Base-by-base conservation (phyloP, 2,113 vertebrate species). In the Sciurus niger region DNA sequence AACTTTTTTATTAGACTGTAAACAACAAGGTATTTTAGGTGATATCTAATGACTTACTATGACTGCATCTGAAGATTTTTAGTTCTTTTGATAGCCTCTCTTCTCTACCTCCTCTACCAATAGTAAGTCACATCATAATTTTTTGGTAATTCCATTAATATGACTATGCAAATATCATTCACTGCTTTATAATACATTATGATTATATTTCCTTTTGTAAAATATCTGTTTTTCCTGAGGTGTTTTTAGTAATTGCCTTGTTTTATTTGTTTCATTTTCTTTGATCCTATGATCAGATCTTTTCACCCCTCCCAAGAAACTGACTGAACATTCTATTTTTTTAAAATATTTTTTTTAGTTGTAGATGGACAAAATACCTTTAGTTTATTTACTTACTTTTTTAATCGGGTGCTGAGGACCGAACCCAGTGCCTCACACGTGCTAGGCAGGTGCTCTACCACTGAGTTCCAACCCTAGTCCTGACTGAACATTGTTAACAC, bases 261-360 rank as follows among this genome's bases (percentile, higher is more conserved):
- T 74, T 90, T 32, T n/a, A 79, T 63, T 76, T 84, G 70, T n/a
- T 78, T 51, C 14, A 8, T 92, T 95, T 84, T 68, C 58, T 76
- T 51, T 68, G 11, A 80, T 80, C 13, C 43, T 48, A 25, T 51
- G 25, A 79, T 25, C 14, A 84, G 40, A 51, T 55, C 28, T 82
- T 32, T 37, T 82, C 25, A 68, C 6, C 18, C 12, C 13, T 53
- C 40, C 30, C n/a, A 46, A 84, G 24, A 67, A 70, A 8, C 4
- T 18, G 43, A 9, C 46, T 48, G 46, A 48, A 48, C 9, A 9
- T 48, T 48, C 46, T 48, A 8, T 48, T 48, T 48, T 48, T 48
- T 8, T 8, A 48, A 48, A 48, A 48, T 48, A 48, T 48, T 48
- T 48, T 48, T 48, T 48, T 48, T 48, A 9, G 46, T 48, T 48